Evolutionary conservation across 2,797 vertebrate species (phyloP), one percentile per base, ranked within the genome.

Genomic region (Mormyrops attenuatus): DNA sequence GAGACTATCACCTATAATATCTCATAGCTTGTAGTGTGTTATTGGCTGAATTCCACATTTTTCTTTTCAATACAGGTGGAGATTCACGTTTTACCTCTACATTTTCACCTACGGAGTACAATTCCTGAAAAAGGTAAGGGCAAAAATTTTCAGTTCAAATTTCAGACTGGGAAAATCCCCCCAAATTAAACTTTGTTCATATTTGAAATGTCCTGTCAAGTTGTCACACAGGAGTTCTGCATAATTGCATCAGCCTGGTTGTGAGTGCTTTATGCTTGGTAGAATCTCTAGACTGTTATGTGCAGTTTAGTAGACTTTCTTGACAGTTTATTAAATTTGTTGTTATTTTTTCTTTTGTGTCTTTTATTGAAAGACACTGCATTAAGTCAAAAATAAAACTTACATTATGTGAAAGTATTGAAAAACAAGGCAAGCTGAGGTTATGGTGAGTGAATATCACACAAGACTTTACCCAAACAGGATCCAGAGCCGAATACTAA

Each of bases 11-110:
- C 11, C 26, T 11, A 2, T 66, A 66, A 66, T 66, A 9, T 66
- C 8, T 13, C 22, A 22, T 11, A 66, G 8, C 22, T 22, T 66
- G 26, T 34, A 69, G 34, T 52, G 13, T 60, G 52, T 50, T 0
- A 5, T 7, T 30, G 20, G 53, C 52, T 88, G 52, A 82, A 44
- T 87, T 55, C 15, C 34, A 26, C 26, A 0, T 89, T 89, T 82
- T 88, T 9, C 90, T 92, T 1, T 22, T 3, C 90, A 89, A 95
- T 94, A 95, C 95, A 99, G 99, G 98, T 99, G 98, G 99, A 97
- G 96, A 95, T 99, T 99, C 94, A 97, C 98, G 34, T 99, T 99
- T 96, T 97, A 96, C 93, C 96, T 99, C 87, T 99, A 99, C 94
- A 96, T 99, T 94, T 99, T 99, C 95, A 98, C 97, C 90, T 99